Evolutionary conservation across 2,888 invertebrate genomes (phyloP), one percentile per base, ranked within the genome.

Genomic region (Caradrina clavipalpis): DNA sequence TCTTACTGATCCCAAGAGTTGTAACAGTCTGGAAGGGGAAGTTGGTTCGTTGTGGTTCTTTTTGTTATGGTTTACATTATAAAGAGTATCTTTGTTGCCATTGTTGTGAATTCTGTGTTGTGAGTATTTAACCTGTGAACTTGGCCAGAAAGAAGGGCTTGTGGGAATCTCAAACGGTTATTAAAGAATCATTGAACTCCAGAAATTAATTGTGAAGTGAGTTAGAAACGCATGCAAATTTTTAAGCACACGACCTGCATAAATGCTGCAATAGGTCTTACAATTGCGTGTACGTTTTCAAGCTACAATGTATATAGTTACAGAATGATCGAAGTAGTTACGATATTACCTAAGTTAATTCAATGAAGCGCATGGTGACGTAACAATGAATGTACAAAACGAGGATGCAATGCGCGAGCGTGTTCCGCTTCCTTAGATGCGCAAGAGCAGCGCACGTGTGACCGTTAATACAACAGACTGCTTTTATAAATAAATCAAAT

Each of bases 391-490:
- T 39, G 50, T 55, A 69, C 42, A 60, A 22, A 76, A 64, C 35
- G 59, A 65, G 75, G 78, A 80, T 78, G 61, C 74, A 68, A 81
- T 63, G 22, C 55, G 65, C 56, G 64, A 51, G 61, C 60, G 49
- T 79, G 86, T 93, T 93, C 93, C 93, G 93, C 93, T 92, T 94
- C 93, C 93, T 88, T 87, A 83, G 88, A 87, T 80, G 88, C 87
- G 89, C 87, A 84, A 84, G 76, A 78, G 66, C 73, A 78, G 59
- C 69, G 79, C 83, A 83, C 87, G 88, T 87, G 88, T 82, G 83
- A 86, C 87, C 71, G 26, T 74, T 71, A 69, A 68, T 75, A 63
- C 47, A 67, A 53, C n/a, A n/a, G n/a, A n/a, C 19, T 63, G 35
- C 39, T 53, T 58, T 50, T 45, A 54, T 71, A 63, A 60, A 71